Evolutionary conservation across 92 coral and sea anemone species (phyloP).

Genomic region (Actinernus sp.): DNA sequence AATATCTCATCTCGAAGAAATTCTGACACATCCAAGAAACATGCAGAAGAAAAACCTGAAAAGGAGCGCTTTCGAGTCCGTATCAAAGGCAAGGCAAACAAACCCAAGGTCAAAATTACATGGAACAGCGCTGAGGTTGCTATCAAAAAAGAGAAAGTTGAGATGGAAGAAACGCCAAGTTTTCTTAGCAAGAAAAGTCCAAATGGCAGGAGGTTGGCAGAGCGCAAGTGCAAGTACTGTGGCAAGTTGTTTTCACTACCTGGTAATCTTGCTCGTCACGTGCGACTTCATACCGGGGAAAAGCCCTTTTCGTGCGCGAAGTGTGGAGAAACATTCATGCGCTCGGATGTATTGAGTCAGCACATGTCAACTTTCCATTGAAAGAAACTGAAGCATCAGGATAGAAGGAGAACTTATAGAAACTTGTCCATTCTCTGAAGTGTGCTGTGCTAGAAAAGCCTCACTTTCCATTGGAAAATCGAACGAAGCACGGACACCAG

Average conservation of each 20-base stretch:
- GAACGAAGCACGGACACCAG: too few species aligned
- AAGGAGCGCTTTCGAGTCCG: neutral
- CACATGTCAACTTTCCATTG: constrained; percentile 8
- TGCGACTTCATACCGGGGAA: constrained; percentile 96
- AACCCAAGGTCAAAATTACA: neutral
- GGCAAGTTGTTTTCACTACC: constrained; percentile 86
- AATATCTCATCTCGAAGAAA: too few species aligned
- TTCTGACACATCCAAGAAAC: too few species aligned
- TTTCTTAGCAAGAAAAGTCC: constrained; percentile 9
- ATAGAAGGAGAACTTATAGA: too few species aligned
- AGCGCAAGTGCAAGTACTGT: constrained; percentile 79
- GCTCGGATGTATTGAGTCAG: constrained; percentile 64
- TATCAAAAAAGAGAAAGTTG: neutral
- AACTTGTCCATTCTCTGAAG: too few species aligned
- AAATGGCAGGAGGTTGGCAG: neutral
- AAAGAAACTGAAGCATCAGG: too few species aligned
- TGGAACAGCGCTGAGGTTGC: too few species aligned
- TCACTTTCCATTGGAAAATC: too few species aligned
- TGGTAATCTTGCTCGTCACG: constrained; percentile 94
- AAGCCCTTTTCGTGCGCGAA: constrained; percentile 90
- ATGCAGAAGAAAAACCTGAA: too few species aligned
- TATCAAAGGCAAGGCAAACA: neutral
- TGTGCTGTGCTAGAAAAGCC: too few species aligned
- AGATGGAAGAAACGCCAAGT: neutral
- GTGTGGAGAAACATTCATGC: constrained; percentile 88